Conservation (phyloP, 2,888 invertebrate species). For the Drosophila picticornis region DNA sequence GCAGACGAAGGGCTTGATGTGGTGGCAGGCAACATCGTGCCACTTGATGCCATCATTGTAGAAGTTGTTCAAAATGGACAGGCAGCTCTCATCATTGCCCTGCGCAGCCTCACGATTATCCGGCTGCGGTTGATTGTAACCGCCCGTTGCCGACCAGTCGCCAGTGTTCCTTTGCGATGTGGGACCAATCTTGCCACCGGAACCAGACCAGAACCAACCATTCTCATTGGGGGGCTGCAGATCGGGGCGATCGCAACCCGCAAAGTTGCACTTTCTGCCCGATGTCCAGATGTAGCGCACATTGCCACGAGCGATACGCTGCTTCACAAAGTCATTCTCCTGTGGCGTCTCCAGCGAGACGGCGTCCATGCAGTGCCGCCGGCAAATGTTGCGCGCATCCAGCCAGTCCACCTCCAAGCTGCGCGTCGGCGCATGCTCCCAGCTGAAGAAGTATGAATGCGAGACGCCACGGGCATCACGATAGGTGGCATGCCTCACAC, state of each 20-base stretch:
- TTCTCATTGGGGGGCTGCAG: conserved; percentile 93
- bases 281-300: conserved; percentile 95
- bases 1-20: conserved; percentile 94
- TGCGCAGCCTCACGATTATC: conserved; percentile 96
- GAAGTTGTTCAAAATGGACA: conserved; percentile 95
- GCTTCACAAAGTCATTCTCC: conserved; percentile 95
- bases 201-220: conserved; percentile 98
- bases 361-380: conserved; percentile 97
- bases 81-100: conserved; percentile 96
- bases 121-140: conserved; percentile 94
- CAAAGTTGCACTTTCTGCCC: conserved; percentile 96
- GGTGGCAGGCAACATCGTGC: conserved; percentile 95
- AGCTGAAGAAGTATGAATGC: conserved; percentile 97
- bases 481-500: conserved; percentile 95
- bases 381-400: conserved; percentile 95
- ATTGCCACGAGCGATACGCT: conserved; percentile 92
- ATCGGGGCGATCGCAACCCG: conserved; percentile 93
- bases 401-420: conserved; percentile 95
- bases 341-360: conserved; percentile 96
- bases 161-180: conserved; percentile 95
- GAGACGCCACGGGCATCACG: conserved; percentile 94
- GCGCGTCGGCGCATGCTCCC: conserved; percentile 94
- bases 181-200: conserved; percentile 95
- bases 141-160: conserved; percentile 95
- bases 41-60: conserved; percentile 95